Percentiles rank a stretch among this genome's conserved stretches.
These are phyloP conservation scores for Pica pica DNA, from an alignment of 2,113 vertebrate species.

Conservation along the genomic window DNA sequence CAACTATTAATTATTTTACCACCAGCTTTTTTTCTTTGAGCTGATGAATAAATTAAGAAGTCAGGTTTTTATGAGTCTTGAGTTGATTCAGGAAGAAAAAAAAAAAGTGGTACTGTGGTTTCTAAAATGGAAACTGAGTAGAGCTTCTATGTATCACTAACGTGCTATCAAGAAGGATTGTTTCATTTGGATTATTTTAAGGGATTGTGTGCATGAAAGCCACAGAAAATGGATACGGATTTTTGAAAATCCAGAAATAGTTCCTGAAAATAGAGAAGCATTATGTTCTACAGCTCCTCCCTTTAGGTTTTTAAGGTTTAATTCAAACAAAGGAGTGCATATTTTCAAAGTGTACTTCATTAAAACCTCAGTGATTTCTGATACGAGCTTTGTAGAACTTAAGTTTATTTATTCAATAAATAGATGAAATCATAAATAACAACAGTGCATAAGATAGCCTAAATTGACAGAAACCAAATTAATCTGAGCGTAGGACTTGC, in stretches of 20 bases:
- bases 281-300: background rate
- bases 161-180: background rate
- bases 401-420: conserved; percentile 33
- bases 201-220: background rate
- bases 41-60: conserved; percentile 63
- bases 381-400: background rate
- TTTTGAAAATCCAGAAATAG: background rate
- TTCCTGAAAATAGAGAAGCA: background rate
- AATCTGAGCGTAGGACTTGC: background rate
- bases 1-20: conserved; percentile 65
- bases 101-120: background rate
- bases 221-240: background rate
- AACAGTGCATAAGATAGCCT: background rate
- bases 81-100: background rate
- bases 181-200: background rate
- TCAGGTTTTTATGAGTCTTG: conserved; percentile 31
- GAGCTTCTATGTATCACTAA: background rate
- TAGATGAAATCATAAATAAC: conserved; percentile 51
- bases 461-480: background rate
- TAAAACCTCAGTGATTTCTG: conserved; percentile 32
- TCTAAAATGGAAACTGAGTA: background rate
- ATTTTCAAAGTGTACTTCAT: background rate
- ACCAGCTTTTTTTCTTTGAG: conserved; percentile 23
- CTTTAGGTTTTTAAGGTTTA: background rate
- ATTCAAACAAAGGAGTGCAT: background rate